Evolutionary conservation across 2,113 vertebrate genomes (phyloP), one percentile per base, ranked within the genome.

Genomic region (Gymnobelideus leadbeateri): DNA sequence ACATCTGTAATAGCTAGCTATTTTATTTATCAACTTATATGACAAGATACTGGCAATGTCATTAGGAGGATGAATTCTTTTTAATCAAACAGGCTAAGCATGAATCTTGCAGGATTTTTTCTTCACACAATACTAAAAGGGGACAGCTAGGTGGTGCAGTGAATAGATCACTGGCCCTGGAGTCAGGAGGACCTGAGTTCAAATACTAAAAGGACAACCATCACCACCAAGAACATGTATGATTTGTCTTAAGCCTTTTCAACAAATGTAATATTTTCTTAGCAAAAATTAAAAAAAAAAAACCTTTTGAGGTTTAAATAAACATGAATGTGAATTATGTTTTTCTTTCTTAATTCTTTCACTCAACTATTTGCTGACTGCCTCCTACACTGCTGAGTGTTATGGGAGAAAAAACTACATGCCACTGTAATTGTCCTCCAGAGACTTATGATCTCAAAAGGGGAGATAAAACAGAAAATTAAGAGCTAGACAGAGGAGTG

Each of bases 241-340:
- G n/a, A 77, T 77, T 77, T 77, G 23, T n/a, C 37, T 77, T 3
- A 77, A 77, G 31, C 23, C 37, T 77, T n/a, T 77, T 37, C 57
- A 61, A 61, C 57, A 61, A 61, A 31, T 77, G 91, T 46, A 61
- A 2, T 11, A 54, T 90, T 95, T 92, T 68, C 25, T 90, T 25
- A 14, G 5, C 97, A 91, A 95, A 95, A 55, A 28, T 90, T 61
- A 55, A 96, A 96, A 89, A 53, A 92, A 95, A 91, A 26, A 93
- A 93, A 2, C 31, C 3, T 61, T 24, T 47, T 91, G 89, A 91
- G 55, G 92, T 51, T 96, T 95, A 95, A 90, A 89, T 24, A 95
- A 61, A 37, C 91, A 89, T 91, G 91, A 95, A 55, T 31, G 16
- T 51, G 90, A 96, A 95, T 93, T 49, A 37, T 28, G 90, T 16